Base-by-base conservation (phyloP, 2,888 invertebrate species). In the Thalpophila matura region DNA sequence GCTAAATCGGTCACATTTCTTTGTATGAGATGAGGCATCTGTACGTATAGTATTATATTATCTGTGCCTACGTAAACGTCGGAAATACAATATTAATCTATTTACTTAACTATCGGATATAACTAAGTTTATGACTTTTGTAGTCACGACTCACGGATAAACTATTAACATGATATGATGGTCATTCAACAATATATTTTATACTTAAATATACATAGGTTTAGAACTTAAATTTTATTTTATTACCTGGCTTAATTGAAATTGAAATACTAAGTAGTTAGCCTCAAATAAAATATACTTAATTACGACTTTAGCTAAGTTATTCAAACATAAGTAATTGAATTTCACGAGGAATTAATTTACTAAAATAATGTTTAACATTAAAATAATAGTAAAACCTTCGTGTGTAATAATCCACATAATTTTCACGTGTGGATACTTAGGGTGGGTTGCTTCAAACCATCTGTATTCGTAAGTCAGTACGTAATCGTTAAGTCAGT, bases 281-380 rank as follows among this genome's bases (percentile, higher is more conserved):
- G n/a, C n/a, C n/a, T n/a, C n/a, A n/a, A n/a, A n/a, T n/a, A n/a
- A n/a, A n/a, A n/a, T n/a, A n/a, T 5, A 33, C n/a, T 4, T 14
- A 33, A 5, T n/a, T 5, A 14, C n/a, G 5, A 3, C 33, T 2
- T 33, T n/a, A n/a, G n/a, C n/a, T 14, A 6, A 33, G 14, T 33
- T 33, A 33, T 33, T 33, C 33, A 5, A 5, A n/a, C n/a, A n/a
- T n/a, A 14, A 14, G 14, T 14, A 33, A 66, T 40, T 45, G 38
- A 70, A 63, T 73, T 61, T 54, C 29, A 53, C 54, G 47, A 60
- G 20, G 67, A 50, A 64, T 71, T 74, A 72, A 79, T 72, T 71
- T 42, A 47, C 38, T 24, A 71, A 68, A 78, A 24, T 53, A 58
- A 51, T 62, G 51, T 26, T 50, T n/a, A n/a, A 58, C 38, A 58